Base-by-base conservation (phyloP, 2,113 vertebrate species). In the Vulpes lagopus region DNA sequence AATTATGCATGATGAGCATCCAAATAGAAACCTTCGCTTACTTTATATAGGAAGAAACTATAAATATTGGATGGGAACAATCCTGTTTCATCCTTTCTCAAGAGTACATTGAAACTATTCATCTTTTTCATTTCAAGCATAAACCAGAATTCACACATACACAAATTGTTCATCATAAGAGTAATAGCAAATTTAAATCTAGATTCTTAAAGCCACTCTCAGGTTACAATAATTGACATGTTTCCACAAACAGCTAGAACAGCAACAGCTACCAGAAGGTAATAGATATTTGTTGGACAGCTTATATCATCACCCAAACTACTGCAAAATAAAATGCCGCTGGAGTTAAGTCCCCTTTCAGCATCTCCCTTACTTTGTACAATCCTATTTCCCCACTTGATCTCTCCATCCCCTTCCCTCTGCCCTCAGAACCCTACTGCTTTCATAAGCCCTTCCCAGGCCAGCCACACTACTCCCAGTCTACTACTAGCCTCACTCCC, bases 21-120 rank as follows among this genome's bases (percentile, higher is more conserved):
- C 53, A 96, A 92, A 84, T 92, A 93, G 97, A 89, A 96, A 73
- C 12, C 2, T 91, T 27, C 3, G 19, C 73, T 78, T 62, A 94
- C 60, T 98, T 22, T 55, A 76, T 20, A 78, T 67, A 98, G 17
- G 5, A 95, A 95, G 15, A 94, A 3, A 92, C 87, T 35, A 93
- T 96, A 89, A 96, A 96, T 92, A 95, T 51, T 94, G 74, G 25
- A 92, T 71, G 17, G 51, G 3, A 89, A 85, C 43, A 0, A 51
- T 35, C 15, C 51, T 89, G 60, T 65, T 35, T 93, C 25, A 5
- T 27, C 69, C 57, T 27, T 88, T 93, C 91, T 92, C 60, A 94
- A 69, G 19, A 76, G 38, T 81, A 88, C 62, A 81, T 16, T 73
- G 82, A 97, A 80, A 80, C 0, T 2, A 23, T 84, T 81, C 30